Evolutionary conservation across 23 tunicate genomes (phyloP), one percentile per base, ranked within the genome.

Genomic region (Trididemnum nubilum): DNA sequence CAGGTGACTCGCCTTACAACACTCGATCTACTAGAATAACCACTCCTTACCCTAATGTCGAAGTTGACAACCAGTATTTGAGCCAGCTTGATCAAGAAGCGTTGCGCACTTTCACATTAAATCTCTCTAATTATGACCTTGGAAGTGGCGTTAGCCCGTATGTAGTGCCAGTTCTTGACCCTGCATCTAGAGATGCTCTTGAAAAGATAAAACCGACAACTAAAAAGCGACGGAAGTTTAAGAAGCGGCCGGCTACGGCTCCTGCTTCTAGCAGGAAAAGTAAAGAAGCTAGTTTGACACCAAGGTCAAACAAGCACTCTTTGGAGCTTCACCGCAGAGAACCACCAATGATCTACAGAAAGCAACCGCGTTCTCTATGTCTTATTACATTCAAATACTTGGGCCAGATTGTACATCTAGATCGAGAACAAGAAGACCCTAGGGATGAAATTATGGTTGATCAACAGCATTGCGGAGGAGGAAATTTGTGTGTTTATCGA

Each of bases 381-480:
- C 44, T 81, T 18, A 90, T 93, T 32, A 93, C 98, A 23, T 88
- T 93, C 63, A 87, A 88, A 75, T 96, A 88, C 61, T 74, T 96
- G 36, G 99, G 99, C 2, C 94, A 86, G 32, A 81, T 92, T 61
- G 91, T 87, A 0, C 76, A 91, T 23, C 64, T 92, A 2, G 99
- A 96, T 64, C 64, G 87, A 51, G 99, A 92, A 40, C 85, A 67
- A 39, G 90, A 88, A 49, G 99, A 96, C 35, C 97, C 94, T 0
- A 63, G 92, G 27, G 99, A 96, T 84, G 97, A 91, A 51, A 81
- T 96, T 30, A 50, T 85, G 15, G 90, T 93, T 2, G 67, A 80
- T 72, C 99, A 96, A 76, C 99, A 96, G 67, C 99, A 96, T 51
- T 88, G 94, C 84, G 99, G 99, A 19, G 99, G 99, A 30, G 99